These are phyloP conservation scores for Archips crataeganus DNA, from an alignment of 2,888 invertebrate genomes.

Conservation along the genomic window DNA sequence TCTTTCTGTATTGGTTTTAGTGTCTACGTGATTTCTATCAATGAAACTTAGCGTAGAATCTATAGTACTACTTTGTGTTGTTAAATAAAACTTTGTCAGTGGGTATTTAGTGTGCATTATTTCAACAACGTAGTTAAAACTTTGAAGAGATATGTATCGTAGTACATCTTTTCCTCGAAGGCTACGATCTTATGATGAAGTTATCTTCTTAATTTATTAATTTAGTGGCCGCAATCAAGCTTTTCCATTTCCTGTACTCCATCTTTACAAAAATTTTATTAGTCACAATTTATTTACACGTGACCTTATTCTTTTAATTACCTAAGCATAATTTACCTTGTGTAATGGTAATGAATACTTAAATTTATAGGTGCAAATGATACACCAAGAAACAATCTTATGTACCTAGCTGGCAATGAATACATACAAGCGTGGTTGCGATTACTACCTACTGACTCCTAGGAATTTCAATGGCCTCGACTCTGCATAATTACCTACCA, in stretches of 20 bases:
- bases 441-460: conserved; percentile 5
- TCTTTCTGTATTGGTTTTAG: conserved; percentile 39
- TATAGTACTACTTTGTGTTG: no score
- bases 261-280: not conserved
- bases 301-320: not conserved
- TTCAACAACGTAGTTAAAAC: no score
- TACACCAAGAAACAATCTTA: conserved; percentile 15
- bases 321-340: not conserved
- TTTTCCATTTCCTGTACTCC: not conserved
- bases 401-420: conserved; percentile 24
- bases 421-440: conserved; percentile 7
- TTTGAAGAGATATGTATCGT: not conserved
- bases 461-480: conserved; percentile 28
- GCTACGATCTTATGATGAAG: no score
- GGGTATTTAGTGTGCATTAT: no score
- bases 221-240: not conserved
- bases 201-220: no score
- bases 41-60: not conserved
- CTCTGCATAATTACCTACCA: not conserved
- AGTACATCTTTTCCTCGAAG: not conserved
- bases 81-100: no score
- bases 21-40: conserved; percentile 33
- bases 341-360: not conserved
- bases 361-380: not conserved
- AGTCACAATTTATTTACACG: conserved; percentile 2